Conservation (phyloP, 2,888 invertebrate species). For the Galeopsomyia nigrocyanea region DNA sequence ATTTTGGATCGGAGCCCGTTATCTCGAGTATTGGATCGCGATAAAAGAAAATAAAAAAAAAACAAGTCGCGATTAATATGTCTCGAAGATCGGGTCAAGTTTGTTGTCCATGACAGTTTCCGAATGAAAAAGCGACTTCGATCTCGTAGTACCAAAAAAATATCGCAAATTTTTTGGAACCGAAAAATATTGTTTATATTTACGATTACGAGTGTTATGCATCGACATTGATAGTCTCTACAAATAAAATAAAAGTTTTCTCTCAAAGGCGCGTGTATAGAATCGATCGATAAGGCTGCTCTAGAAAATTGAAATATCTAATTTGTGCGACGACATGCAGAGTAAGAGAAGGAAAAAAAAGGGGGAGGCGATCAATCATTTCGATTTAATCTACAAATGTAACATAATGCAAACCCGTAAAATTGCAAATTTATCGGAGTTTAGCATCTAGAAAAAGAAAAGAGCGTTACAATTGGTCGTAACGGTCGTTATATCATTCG, state of each 20-base stretch:
- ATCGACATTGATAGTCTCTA: slow-evolving; percentile 1
- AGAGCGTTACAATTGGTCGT: no score
- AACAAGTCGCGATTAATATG: slow-evolving; percentile 18
- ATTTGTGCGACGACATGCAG: no score
- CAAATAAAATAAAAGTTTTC: not conserved
- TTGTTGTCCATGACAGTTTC: not conserved
- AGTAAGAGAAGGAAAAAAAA: no score
- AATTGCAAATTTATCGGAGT: no score
- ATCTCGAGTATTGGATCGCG: slow-evolving; percentile 13
- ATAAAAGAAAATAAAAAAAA: slow-evolving; percentile 23
- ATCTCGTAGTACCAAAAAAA: not conserved
- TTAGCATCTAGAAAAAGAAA: no score
- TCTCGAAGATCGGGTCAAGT: not conserved
- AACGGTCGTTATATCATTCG: no score
- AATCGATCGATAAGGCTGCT: no score
- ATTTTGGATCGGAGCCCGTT: slow-evolving; percentile 25
- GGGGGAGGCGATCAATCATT: no score
- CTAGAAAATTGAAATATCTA: no score
- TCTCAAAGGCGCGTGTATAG: no score
- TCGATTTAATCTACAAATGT: no score
- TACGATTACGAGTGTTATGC: not conserved
- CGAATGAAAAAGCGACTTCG: not conserved
- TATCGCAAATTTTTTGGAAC: not conserved
- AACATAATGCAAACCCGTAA: no score
- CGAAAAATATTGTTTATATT: slow-evolving; percentile 16